Evolutionary conservation across 2,888 invertebrate species (phyloP).

Genomic region (Thereva unica): DNA sequence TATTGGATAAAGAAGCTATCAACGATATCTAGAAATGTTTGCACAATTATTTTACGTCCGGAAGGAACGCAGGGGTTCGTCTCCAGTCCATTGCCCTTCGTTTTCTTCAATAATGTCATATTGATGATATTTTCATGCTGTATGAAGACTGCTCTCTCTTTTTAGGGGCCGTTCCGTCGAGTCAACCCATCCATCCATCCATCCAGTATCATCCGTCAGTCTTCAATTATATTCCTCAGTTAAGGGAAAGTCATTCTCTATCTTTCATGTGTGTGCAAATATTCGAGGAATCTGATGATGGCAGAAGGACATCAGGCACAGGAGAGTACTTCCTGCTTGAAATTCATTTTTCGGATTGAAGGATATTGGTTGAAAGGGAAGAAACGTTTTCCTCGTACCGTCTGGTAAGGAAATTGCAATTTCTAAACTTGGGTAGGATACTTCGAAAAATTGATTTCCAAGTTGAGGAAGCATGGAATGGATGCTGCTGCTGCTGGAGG

Average conservation of each 20-base stretch:
- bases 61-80: no score
- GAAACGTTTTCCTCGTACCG: not conserved
- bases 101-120: no score
- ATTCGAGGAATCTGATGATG: not conserved
- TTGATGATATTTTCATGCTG: no score
- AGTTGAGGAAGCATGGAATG: not conserved
- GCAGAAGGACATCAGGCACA: not conserved
- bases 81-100: no score
- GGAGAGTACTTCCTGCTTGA: conserved; percentile 1
- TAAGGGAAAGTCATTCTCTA: not conserved
- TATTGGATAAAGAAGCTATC: no score
- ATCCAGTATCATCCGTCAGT: not conserved
- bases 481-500: not conserved
- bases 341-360: conserved; percentile 6
- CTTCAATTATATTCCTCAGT: not conserved
- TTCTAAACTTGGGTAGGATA: conserved; percentile 2
- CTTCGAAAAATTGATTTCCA: not conserved
- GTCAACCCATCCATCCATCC: not conserved
- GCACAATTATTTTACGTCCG: no score
- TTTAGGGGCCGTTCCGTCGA: not conserved
- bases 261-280: not conserved
- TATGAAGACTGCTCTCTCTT: no score
- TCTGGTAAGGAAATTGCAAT: conserved; percentile 16
- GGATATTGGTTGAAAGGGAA: not conserved
- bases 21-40: no score